phyloP scores from a whole-genome alignment of 2,113 vertebrate genomes.

The Solea solea region DNA sequence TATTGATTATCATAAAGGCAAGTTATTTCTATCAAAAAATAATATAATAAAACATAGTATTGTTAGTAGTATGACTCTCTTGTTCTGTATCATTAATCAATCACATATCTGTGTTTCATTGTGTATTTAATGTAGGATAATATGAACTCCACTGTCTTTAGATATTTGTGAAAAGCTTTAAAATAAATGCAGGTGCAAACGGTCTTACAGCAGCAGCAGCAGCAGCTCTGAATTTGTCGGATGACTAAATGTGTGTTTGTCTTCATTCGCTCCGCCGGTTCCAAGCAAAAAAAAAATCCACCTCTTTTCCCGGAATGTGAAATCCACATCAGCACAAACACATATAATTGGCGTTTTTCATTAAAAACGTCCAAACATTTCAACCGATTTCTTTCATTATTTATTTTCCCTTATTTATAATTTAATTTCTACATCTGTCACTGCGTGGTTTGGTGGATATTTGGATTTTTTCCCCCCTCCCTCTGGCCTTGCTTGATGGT shows the following conservation, averaged over 20 bases:
- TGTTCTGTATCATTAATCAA: too few species aligned
- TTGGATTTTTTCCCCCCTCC: neutral
- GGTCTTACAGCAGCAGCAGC: neutral
- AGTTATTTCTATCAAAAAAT: too few species aligned
- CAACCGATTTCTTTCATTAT: conserved; percentile 39
- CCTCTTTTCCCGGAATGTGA: conserved; percentile 13
- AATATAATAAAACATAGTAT: too few species aligned
- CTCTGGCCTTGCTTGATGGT: neutral
- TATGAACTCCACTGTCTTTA: too few species aligned
- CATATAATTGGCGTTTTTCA: conserved; percentile 20
- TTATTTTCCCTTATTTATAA: conserved; percentile 41
- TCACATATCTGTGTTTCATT: too few species aligned
- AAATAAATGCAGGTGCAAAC: conserved; percentile 20
- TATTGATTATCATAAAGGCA: too few species aligned
- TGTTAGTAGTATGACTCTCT: too few species aligned
- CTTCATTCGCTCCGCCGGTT: conserved; percentile 24
- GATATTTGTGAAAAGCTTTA: too few species aligned
- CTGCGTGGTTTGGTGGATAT: conserved; percentile 28
- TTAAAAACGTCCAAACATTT: conserved; percentile 49
- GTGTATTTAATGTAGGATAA: too few species aligned
- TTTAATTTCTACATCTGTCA: conserved; percentile 52
- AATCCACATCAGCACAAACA: conserved; percentile 30
- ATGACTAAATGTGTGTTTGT: conserved; percentile 19
- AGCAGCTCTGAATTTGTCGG: neutral
- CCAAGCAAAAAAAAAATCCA: too few species aligned